Evolutionary conservation across 2,797 vertebrate genomes (phyloP).

Genomic region (Epinephelus malabaricus): DNA sequence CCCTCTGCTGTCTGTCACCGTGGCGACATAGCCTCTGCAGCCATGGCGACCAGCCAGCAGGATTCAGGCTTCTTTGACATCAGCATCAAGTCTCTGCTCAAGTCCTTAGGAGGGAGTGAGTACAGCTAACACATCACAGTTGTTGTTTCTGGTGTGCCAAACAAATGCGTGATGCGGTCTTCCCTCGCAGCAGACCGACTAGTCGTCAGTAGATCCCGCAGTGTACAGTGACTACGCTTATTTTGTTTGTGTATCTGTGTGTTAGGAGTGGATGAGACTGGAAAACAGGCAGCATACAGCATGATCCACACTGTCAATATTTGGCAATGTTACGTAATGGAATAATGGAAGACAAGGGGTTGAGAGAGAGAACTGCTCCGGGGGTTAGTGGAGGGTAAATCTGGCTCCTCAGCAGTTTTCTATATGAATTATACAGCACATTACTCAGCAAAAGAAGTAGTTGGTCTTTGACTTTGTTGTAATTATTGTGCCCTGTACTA

Average conservation of each 20-base stretch:
- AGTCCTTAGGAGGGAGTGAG: slow-evolving; percentile 99
- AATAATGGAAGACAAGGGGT: slow-evolving; percentile 48
- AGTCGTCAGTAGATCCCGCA: slow-evolving; percentile 25
- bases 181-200: background rate
- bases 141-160: slow-evolving; percentile 38
- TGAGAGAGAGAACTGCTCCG: slow-evolving; percentile 27
- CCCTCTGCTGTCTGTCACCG: slow-evolving; percentile 87
- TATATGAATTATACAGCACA: slow-evolving; percentile 52
- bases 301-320: slow-evolving; percentile 66
- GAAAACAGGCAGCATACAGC: slow-evolving; percentile 11
- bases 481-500: background rate
- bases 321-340: slow-evolving; percentile 68
- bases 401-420: slow-evolving; percentile 66
- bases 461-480: slow-evolving; percentile 17
- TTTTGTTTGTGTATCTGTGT: slow-evolving; percentile 41
- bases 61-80: slow-evolving; percentile 99
- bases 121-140: slow-evolving; percentile 75
- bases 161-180: slow-evolving; percentile 33
- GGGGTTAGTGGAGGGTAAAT: slow-evolving; percentile 58
- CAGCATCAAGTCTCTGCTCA: slow-evolving; percentile 99
- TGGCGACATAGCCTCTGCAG: slow-evolving; percentile 86
- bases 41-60: slow-evolving; percentile 98
- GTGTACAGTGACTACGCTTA: slow-evolving; percentile 5
- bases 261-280: background rate
- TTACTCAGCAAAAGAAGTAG: slow-evolving; percentile 40